Percentiles rank a stretch among this genome's conserved stretches.
phyloP scores from a whole-genome alignment of 2,113 vertebrate genomes.

The Gulo gulo region DNA sequence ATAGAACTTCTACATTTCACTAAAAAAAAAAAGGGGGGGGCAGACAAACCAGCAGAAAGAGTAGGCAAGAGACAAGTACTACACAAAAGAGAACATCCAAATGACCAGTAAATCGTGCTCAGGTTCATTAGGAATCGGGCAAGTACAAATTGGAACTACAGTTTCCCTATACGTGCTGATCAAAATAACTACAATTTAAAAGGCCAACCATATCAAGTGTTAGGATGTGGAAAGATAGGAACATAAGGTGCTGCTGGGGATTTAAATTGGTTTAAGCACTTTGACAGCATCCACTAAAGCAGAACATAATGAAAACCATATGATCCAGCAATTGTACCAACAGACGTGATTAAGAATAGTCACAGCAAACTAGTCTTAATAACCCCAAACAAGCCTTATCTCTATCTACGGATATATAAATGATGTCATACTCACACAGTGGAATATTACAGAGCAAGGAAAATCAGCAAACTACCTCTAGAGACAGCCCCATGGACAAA shows the following conservation, averaged over 20 bases:
- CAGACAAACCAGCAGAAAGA: background rate
- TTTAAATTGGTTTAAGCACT: background rate
- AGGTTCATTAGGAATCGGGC: background rate
- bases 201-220: background rate
- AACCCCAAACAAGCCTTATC: background rate
- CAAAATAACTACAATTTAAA: slow-evolving; percentile 27
- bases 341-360: slow-evolving; percentile 11
- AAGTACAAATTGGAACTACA: background rate
- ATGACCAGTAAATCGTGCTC: background rate
- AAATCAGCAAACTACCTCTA: background rate
- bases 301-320: background rate
- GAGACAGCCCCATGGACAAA: background rate
- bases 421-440: background rate
- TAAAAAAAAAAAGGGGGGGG: background rate
- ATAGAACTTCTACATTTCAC: background rate
- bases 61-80: background rate
- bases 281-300: background rate
- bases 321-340: background rate
- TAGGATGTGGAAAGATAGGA: background rate
- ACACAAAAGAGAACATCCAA: background rate
- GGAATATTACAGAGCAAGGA: background rate
- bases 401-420: background rate
- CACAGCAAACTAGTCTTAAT: slow-evolving; percentile 18
- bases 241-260: background rate
- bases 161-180: background rate